Base-by-base conservation (phyloP, 2,888 invertebrate species). In the Heliconius hortense region DNA sequence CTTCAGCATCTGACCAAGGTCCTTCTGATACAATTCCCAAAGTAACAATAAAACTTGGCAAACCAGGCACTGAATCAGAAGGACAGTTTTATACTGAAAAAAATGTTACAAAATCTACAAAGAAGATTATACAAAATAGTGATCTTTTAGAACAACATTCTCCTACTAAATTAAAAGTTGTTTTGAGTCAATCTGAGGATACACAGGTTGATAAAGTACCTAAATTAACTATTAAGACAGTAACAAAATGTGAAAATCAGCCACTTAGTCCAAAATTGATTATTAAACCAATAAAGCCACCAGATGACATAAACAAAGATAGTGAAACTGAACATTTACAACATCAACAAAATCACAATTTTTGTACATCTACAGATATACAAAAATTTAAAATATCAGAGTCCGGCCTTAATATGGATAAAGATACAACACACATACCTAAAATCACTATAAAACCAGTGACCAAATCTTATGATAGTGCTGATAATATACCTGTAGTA, bases 371-470 rank as follows among this genome's bases (percentile, higher is more conserved):
- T 59, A 80, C 87, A 79, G 79, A 79, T 69, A 84, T 87, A 70
- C 84, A 85, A 69, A 91, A 89, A 82, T 77, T 86, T 21, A 91
- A 88, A 80, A 87, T 89, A 78, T 82, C 88, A 76, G 92, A 91
- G 74, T 78, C 86, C 75, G 82, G 84, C 82, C 81, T 87, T 77
- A 85, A 82, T 82, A 69, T 83, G 78, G 90, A 90, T 21, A 79
- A 72, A 76, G 77, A 74, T 39, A 15, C n/a, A 73, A n/a, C 26
- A 31, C 77, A 78, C 72, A 62, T 76, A 74, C 95, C 95, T 82
- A 95, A 95, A 89, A 90, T 95, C 76, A 95, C 95, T 73, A 95
- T 95, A 62, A 95, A 95, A 87, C 91, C 94, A 79, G 85, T 93
- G 43, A 82, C 86, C 77, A 91, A 90, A 83, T 80, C 74, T 48